Base-by-base conservation (phyloP, 2,113 vertebrate species). In the Silurus glanis region DNA sequence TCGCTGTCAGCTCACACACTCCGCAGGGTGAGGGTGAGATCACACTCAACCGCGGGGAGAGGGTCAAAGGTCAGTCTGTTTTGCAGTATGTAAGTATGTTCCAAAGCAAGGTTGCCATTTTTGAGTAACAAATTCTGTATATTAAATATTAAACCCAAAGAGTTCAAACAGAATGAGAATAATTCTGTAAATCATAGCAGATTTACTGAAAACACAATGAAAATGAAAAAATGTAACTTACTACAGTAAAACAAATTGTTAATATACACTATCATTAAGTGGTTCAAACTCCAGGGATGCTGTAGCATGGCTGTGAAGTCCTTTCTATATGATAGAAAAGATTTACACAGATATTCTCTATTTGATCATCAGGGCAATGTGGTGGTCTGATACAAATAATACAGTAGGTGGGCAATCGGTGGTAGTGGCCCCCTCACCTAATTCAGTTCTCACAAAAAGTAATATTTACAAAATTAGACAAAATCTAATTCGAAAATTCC, bases 21-120 rank as follows among this genome's bases (percentile, higher is more conserved):
- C 97, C 97, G 58, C 96, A 96, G 93, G 97, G 97, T 80, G 88
- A 96, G 47, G 97, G 97, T 69, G 97, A 98, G 95, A 98, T 98
- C 94, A 96, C 96, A 91, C 95, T 98, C 90, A 96, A 98, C 96
- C 94, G 97, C 45, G 97, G 97, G 62, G 97, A 98, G 92, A 93
- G 97, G 91, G 97, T 98, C 89, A 98, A 98, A 96, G 97, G 97
- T 98, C 92, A 95, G 95, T 87, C 74, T 28, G 25, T 25, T 69
- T 80, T 69, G 49, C 28, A 21, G 0, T 69, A 37, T 56, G 0
- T 47, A 47, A 19, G 6, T 9, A 10, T 37, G 28, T 53, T 82
- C n/a, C 67, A 72, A 72, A 82, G 49, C 53, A 86, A 37, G 78
- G 28, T 81, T 75, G 66, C 58, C 47, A 76, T 9, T 17, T 6